Conservation (phyloP, 30 jellyfish, hydroid and myxozoan species). For the Rhopilema esculentum region DNA sequence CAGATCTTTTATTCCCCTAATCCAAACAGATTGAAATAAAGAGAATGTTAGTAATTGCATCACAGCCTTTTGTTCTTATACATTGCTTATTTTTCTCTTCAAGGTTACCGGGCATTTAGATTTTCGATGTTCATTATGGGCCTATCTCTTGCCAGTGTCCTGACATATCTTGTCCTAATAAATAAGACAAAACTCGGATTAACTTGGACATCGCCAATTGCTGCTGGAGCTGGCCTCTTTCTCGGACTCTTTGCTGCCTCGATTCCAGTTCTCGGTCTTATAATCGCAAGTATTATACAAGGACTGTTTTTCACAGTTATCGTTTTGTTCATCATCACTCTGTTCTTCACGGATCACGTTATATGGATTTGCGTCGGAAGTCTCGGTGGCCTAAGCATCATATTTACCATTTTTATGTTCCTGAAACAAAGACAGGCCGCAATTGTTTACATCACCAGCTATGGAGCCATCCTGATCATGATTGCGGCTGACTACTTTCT, state of each 20-base stretch:
- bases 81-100: not conserved
- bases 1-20: no score
- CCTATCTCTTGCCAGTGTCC: slow-evolving; percentile 64
- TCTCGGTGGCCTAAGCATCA: slow-evolving; percentile 67
- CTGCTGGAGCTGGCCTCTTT: slow-evolving; percentile 84
- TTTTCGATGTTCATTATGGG: slow-evolving; percentile 77
- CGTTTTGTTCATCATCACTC: slow-evolving; percentile 51
- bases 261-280: slow-evolving; percentile 72
- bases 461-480: slow-evolving; percentile 81
- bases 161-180: slow-evolving; percentile 61
- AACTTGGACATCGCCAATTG: slow-evolving; percentile 66
- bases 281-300: slow-evolving; percentile 71
- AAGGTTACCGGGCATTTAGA: slow-evolving; percentile 90
- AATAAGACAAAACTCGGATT: slow-evolving; percentile 54
- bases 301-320: slow-evolving; percentile 65
- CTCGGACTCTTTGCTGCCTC: slow-evolving; percentile 78
- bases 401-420: slow-evolving; percentile 39
- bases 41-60: no score
- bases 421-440: slow-evolving; percentile 66
- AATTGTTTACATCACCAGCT: slow-evolving; percentile 84
- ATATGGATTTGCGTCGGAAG: slow-evolving; percentile 80
- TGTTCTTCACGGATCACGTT: slow-evolving; percentile 44
- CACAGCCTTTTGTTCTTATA: not conserved
- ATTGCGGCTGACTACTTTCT: slow-evolving; percentile 78
- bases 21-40: no score